phyloP scores from a whole-genome alignment of 1,140 invertebrate genomes.

The Drosophila parvula region DNA sequence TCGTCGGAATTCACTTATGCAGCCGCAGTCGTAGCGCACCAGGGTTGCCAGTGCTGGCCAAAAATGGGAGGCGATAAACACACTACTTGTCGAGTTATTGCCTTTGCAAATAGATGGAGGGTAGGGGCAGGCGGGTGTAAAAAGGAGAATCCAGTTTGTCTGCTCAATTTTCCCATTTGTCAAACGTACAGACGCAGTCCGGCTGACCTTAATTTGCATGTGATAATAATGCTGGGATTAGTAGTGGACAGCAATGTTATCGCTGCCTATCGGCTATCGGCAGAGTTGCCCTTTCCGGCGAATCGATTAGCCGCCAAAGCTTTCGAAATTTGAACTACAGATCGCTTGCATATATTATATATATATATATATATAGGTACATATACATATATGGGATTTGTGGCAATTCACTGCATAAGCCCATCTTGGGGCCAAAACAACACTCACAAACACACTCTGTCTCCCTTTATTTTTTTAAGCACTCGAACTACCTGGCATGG shows the following conservation, averaged over 20 bases:
- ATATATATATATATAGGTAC: slow-evolving; percentile 1
- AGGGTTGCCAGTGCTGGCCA: slow-evolving; percentile 31
- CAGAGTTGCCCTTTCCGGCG: slow-evolving; percentile 20
- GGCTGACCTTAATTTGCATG: slow-evolving; percentile 56
- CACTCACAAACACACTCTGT: background rate
- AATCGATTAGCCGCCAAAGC: slow-evolving; percentile 41
- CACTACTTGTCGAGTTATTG: background rate
- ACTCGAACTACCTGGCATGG: background rate
- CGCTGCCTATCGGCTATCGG: slow-evolving; percentile 32
- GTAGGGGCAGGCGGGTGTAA: background rate
- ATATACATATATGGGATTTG: background rate
- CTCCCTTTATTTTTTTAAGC: background rate
- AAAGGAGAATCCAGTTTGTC: background rate
- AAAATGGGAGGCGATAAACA: slow-evolving; percentile 20
- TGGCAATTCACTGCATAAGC: background rate
- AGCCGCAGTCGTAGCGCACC: slow-evolving; percentile 22
- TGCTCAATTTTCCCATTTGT: slow-evolving; percentile 26
- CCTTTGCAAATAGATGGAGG: background rate
- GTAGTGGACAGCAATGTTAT: slow-evolving; percentile 27
- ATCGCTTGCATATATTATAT: slow-evolving; percentile 11
- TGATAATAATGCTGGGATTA: slow-evolving; percentile 50
- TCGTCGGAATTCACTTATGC: slow-evolving; percentile 43
- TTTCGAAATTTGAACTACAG: slow-evolving; percentile 22
- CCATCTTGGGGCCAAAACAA: slow-evolving; percentile 4
- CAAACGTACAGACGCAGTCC: slow-evolving; percentile 8